phyloP scores from a whole-genome alignment of 2,888 invertebrate species.

The Teleogryllus oceanicus region DNA sequence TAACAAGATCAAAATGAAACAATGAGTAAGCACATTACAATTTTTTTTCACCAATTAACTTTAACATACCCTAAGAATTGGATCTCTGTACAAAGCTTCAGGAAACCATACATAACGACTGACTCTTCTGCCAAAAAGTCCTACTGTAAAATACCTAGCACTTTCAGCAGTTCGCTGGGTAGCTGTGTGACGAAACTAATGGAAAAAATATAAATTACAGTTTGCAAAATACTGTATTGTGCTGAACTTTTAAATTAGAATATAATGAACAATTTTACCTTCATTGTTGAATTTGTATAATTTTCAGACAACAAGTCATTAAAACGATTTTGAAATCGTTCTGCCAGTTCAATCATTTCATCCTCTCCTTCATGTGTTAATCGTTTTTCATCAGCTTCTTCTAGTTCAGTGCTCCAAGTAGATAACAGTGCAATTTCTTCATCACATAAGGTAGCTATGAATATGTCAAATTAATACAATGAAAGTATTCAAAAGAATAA shows the following conservation, averaged over 20 bases:
- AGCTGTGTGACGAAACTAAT: slow-evolving; percentile 71
- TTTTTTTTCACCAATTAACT: background rate
- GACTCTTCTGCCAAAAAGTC: slow-evolving; percentile 66
- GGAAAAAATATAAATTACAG: background rate
- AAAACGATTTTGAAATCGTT: slow-evolving; percentile 70
- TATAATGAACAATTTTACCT: slow-evolving; percentile 46
- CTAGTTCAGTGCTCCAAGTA: slow-evolving; percentile 58
- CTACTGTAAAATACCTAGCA: slow-evolving; percentile 69
- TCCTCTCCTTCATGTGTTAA: slow-evolving; percentile 71
- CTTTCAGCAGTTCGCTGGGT: slow-evolving; percentile 73
- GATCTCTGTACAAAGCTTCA: slow-evolving; percentile 60
- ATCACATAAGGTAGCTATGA: slow-evolving; percentile 47
- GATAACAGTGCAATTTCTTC: slow-evolving; percentile 51
- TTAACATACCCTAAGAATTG: slow-evolving; percentile 61
- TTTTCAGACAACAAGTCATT: slow-evolving; percentile 59
- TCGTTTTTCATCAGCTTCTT: slow-evolving; percentile 55
- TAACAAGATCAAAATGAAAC: no score
- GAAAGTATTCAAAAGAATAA: background rate
- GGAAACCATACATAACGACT: slow-evolving; percentile 62
- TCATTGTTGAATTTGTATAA: slow-evolving; percentile 60
- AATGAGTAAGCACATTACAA: no score
- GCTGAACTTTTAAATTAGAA: background rate
- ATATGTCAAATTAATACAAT: background rate
- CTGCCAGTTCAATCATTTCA: slow-evolving; percentile 69
- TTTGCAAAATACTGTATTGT: background rate